Conservation (phyloP, 2,888 invertebrate species). For the Drosophila incognita region DNA sequence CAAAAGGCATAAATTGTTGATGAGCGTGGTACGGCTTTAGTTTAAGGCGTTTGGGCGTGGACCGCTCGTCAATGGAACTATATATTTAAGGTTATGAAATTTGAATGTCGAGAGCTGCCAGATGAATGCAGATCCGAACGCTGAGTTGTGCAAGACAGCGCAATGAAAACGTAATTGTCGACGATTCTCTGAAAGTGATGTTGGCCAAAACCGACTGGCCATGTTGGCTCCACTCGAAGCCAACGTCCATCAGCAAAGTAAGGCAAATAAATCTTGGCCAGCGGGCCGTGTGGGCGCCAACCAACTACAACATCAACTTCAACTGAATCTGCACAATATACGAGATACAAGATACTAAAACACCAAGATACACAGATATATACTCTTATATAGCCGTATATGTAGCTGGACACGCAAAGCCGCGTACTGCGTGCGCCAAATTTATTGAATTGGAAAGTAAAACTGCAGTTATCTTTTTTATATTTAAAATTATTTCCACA, state of each 20-base stretch:
- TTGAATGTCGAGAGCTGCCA: conserved; percentile 20
- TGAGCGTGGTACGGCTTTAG: conserved; percentile 53
- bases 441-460: conserved; percentile 77
- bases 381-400: not conserved
- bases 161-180: conserved; percentile 54
- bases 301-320: not conserved
- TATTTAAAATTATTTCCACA: conserved; percentile 73
- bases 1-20: conserved; percentile 48
- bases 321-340: conserved; percentile 23
- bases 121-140: conserved; percentile 57
- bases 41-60: conserved; percentile 52
- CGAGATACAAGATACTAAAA: conserved; percentile 36
- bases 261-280: conserved; percentile 46
- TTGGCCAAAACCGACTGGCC: conserved; percentile 10
- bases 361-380: conserved; percentile 11
- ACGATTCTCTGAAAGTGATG: conserved; percentile 36
- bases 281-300: conserved; percentile 41
- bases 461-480: conserved; percentile 61
- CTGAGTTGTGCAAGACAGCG: conserved; percentile 25
- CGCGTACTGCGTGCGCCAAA: conserved; percentile 64
- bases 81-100: conserved; percentile 51
- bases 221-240: conserved; percentile 27
- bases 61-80: conserved; percentile 57
- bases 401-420: conserved; percentile 35
- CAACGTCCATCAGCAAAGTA: conserved; percentile 52